Evolutionary conservation across 2,888 invertebrate species (phyloP), one percentile per base, ranked within the genome.

Genomic region (Charanyca ferruginea): DNA sequence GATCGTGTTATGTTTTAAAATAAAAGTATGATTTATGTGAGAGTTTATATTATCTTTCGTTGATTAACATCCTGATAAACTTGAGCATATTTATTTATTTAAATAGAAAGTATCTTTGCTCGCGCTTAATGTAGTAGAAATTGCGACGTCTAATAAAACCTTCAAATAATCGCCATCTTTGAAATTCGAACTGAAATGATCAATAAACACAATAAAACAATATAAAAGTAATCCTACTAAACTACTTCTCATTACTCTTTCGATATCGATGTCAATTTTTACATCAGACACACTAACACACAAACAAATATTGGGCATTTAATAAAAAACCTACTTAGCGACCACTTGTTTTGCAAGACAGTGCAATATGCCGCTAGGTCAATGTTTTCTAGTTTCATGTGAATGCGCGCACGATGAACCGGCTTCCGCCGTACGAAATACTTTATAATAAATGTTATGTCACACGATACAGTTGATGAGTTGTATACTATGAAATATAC

Each of bases 371-470:
- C 54, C 64, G 66, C 65, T 68, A 76, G 81, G 70, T 78, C 76
- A 73, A 75, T 67, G 73, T 49, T 78, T 80, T 72, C 66, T 85
- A 86, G 76, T 52, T 87, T 75, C 73, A 69, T 76, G 87, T 80
- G 72, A 67, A 67, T 76, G 81, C 80, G 82, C 86, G 84, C 85
- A 85, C 81, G 88, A 88, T 90, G 88, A 90, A 90, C 89, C 86
- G 85, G 79, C 86, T 89, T 91, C 91, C 91, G 89, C 73, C 73
- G 68, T 66, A 81, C 76, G 65, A 75, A 83, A 83, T 83, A 73
- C 70, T 74, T 75, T 68, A 71, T 83, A 70, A 58, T 70, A 65
- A 71, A 64, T 76, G 74, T 80, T 89, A 87, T 87, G 84, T 86
- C 87, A 90, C 80, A 72, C 77, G 78, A 86, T 88, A 85, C 81